These are phyloP conservation scores for Cheilinus undulatus DNA, from an alignment of 2,113 vertebrate species.

Conservation along the genomic window DNA sequence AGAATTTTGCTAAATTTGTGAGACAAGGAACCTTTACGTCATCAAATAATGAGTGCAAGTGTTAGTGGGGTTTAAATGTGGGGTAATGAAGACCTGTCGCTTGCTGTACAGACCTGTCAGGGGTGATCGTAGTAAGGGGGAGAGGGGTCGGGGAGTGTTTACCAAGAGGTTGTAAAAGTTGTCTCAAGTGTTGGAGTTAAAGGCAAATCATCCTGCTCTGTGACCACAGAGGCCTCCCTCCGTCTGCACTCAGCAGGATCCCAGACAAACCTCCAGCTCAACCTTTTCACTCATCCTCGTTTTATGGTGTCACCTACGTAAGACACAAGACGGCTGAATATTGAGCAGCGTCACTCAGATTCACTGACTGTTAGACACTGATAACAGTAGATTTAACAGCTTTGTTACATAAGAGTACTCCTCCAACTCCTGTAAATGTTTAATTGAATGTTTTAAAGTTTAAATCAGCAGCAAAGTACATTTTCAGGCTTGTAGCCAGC, in stretches of 20 bases:
- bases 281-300: constrained; percentile 37
- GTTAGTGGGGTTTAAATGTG: constrained; percentile 5
- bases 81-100: not conserved
- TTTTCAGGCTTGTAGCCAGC: too few species aligned
- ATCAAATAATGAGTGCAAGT: constrained; percentile 4
- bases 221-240: constrained; percentile 6
- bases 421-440: not conserved
- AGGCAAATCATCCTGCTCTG: constrained; percentile 45
- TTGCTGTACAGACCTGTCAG: constrained; percentile 15
- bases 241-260: constrained; percentile 32
- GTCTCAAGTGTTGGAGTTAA: constrained; percentile 40
- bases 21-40: not conserved
- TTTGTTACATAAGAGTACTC: not conserved
- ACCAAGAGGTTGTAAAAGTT: constrained; percentile 66
- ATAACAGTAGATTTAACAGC: not conserved
- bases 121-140: constrained; percentile 30
- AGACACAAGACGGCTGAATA: constrained; percentile 19
- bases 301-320: constrained; percentile 52
- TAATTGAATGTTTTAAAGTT: not conserved
- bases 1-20: constrained; percentile 16
- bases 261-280: constrained; percentile 31
- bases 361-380: constrained; percentile 22
- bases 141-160: constrained; percentile 49
- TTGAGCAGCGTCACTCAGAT: constrained; percentile 26
- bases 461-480: not conserved